Conservation (phyloP, 1,140 invertebrate genomes). For the Bombus turneri region DNA sequence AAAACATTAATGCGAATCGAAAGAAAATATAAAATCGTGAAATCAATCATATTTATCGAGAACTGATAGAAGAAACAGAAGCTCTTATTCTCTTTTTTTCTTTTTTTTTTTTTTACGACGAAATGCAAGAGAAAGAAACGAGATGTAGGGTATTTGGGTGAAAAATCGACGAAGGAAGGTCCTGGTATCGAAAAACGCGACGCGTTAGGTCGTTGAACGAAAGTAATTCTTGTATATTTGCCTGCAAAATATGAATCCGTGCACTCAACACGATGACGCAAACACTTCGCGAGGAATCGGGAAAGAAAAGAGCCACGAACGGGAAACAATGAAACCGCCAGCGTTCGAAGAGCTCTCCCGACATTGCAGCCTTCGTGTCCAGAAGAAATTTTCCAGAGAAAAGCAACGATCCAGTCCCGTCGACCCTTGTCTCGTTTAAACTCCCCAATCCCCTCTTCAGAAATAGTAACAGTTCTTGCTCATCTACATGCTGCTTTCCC, state of each 20-base stretch:
- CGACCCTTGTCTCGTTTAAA: constrained; percentile 34
- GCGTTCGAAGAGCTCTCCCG: constrained; percentile 11
- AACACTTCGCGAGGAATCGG: constrained; percentile 15
- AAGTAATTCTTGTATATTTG: constrained; percentile 44
- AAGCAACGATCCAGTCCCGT: constrained; percentile 48
- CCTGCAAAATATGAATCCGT: constrained; percentile 36
- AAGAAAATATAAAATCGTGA: not conserved
- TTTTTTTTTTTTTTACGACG: no score
- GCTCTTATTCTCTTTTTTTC: no score
- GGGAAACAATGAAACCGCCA: constrained; percentile 55
- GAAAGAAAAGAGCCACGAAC: not conserved
- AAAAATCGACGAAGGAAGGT: not conserved
- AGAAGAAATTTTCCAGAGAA: constrained; percentile 64
- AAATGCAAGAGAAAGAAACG: not conserved
- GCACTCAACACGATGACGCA: constrained; percentile 49
- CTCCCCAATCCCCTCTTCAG: not conserved
- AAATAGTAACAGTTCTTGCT: constrained; percentile 36
- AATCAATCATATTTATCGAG: not conserved
- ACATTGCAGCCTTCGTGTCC: constrained; percentile 51
- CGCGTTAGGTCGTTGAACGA: constrained; percentile 12
- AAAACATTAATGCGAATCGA: not conserved
- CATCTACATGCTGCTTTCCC: constrained; percentile 51
- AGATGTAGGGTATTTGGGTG: not conserved
- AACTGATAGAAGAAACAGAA: not conserved
- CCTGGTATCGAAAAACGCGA: no score